These are phyloP conservation scores for Perithous albicinctus DNA, from an alignment of 2,888 invertebrate genomes.

Conservation along the genomic window DNA sequence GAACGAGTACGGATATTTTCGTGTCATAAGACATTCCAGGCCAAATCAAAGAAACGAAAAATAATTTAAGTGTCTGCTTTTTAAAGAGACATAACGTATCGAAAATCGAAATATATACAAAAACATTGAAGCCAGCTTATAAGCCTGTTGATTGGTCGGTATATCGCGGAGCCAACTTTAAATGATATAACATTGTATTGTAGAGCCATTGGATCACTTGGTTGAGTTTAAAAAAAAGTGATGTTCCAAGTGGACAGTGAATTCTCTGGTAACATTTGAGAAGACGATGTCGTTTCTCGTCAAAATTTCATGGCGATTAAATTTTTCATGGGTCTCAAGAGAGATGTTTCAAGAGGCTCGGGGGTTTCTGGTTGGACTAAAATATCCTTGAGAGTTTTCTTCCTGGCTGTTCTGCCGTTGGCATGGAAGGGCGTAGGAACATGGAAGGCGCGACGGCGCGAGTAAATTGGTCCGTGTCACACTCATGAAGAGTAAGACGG, in stretches of 20 bases:
- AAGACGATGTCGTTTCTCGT: conserved; percentile 33
- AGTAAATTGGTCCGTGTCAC: conserved; percentile 63
- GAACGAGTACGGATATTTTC: not conserved
- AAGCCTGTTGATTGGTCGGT: too few relatives aligned
- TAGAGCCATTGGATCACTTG: not conserved
- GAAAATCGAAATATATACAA: too few relatives aligned
- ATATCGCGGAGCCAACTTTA: too few relatives aligned
- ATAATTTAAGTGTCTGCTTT: too few relatives aligned
- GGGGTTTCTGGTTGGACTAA: conserved; percentile 43
- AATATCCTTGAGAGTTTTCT: conserved; percentile 46
- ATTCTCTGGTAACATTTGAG: conserved; percentile 17
- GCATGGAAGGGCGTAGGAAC: conserved; percentile 8
- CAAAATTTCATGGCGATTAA: conserved; percentile 65
- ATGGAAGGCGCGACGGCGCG: conserved; percentile 42
- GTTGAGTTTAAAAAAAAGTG: not conserved
- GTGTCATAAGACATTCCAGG: not conserved
- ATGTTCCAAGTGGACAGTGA: conserved; percentile 1
- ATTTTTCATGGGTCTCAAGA: conserved; percentile 58
- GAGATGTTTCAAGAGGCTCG: conserved; percentile 41
- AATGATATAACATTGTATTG: not conserved
- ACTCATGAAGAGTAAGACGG: conserved; percentile 63
- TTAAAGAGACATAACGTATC: too few relatives aligned
- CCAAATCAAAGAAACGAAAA: too few relatives aligned
- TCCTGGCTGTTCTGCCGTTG: conserved; percentile 10
- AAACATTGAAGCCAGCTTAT: too few relatives aligned